Evolutionary conservation across 1,140 invertebrate genomes (phyloP), one percentile per base, ranked within the genome.

Genomic region (Eriocheir sinensis): DNA sequence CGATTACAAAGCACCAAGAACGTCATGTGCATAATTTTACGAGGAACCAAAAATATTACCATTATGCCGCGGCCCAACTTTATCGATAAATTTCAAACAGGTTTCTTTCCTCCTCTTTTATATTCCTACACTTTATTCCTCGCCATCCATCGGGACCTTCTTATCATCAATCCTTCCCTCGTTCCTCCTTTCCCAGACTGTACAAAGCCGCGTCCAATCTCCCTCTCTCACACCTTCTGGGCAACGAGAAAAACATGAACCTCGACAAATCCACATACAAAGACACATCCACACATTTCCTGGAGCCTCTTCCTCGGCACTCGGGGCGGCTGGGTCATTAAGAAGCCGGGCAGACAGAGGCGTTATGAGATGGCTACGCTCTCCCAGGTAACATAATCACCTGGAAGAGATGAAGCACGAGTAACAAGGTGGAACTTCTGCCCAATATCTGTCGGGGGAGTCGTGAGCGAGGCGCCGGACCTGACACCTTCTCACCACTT

Each of bases 391-490:
- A 72, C 60, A n/a, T 21, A 21, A n/a, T n/a, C 60, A 53, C 60
- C 60, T 72, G 60, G 60, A 72, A 72, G n/a, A 72, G 21, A n/a
- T 21, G 60, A 12, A 21, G 27, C 27, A 72, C 60, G 21, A 72
- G 60, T 72, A 72, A 72, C 60, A 72, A 72, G 60, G 27, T 72
- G 60, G 27, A 72, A 72, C 60, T 72, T 72, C 60, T 72, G 60
- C 60, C 60, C n/a, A 72, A 72, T 72, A 72, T n/a, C 60, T 1
- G 60, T 4, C 17, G 60, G 60, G 53, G 60, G 60, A 72, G 60
- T 72, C 60, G 12, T n/a, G 60, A 48, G 60, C 27, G 27, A 72
- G 60, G 17, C 60, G 60, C 60, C 44, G 15, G 44, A 48, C 44
- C 15, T 15, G 44, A 48, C 4, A 48, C 15, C 15, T 48, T 48